Base-by-base conservation (phyloP, 2,797 vertebrate species). In the Sebastes trivittatus region DNA sequence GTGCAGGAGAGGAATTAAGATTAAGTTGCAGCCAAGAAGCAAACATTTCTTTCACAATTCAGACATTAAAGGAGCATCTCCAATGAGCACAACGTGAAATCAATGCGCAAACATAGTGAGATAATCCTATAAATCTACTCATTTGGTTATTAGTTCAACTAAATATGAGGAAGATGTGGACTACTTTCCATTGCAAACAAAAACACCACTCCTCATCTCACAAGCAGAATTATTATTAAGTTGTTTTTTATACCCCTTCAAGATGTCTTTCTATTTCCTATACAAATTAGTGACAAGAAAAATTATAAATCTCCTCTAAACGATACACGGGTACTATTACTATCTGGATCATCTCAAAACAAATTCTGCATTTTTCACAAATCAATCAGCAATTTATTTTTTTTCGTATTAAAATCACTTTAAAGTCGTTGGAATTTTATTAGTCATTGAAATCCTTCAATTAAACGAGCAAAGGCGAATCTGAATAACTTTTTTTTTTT, bases 401-500 rank as follows among this genome's bases (percentile, higher is more conserved):
- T 16, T 14, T 10, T 38, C 16, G 11, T 6, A 14, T 14, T 60
- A 38, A 58, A 81, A 76, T 6, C 13, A 62, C 42, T 83, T 73
- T 6, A 23, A 38, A 61, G n/a, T 30, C 1, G 0, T 11, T 18
- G 1, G 5, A 34, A 36, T 79, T 49, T 27, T 1, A 58, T 65
- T 49, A 32, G 6, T 18, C 20, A 1, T 7, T 7, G 3, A 29
- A 77, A 66, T 20, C 9, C 8, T 23, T 16, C 2, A 59, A 75
- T 52, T 25, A 11, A 56, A 42, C 0, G 1, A 27, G 10, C 42
- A 30, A 54, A 59, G 5, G 5, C 16, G 14, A 46, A n/a, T 74
- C 20, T 67, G 54, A 42, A 59, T n/a, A 92, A 89, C 81, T 25
- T 27, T 87, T 93, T 83, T 2, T 4, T 2, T 8, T n/a, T 2